phyloP scores from a whole-genome alignment of 2,888 invertebrate genomes.

The Aphidoletes aphidimyza region DNA sequence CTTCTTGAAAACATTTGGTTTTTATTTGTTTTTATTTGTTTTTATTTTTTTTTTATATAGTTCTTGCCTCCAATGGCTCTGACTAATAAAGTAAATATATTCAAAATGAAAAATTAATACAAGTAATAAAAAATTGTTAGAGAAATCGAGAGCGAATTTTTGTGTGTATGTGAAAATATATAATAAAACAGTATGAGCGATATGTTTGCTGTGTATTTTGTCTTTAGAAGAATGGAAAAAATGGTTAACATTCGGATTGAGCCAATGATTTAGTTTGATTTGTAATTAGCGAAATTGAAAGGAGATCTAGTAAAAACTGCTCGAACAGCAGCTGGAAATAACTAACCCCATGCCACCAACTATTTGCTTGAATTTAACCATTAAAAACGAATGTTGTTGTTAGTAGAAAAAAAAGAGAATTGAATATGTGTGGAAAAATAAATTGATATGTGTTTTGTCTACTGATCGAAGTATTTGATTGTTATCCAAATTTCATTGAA shows the following conservation, averaged over 20 bases:
- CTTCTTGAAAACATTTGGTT: neutral
- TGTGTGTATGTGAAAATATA: too few relatives aligned
- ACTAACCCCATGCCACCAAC: constrained; percentile 60
- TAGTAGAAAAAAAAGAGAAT: neutral
- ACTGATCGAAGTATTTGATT: too few relatives aligned
- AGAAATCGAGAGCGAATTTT: constrained; percentile 36
- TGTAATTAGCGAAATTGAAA: too few relatives aligned
- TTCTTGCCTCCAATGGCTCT: constrained; percentile 2
- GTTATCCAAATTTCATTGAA: too few relatives aligned
- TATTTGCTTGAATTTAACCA: neutral
- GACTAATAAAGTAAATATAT: neutral
- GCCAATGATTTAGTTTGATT: too few relatives aligned
- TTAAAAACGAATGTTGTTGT: neutral
- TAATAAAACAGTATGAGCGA: too few relatives aligned
- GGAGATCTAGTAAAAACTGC: constrained; percentile 6
- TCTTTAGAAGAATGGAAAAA: neutral
- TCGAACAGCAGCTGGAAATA: constrained; percentile 56
- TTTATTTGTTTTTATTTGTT: neutral
- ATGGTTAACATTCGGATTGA: too few relatives aligned
- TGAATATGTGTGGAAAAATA: neutral
- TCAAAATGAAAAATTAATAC: neutral
- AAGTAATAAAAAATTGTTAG: neutral
- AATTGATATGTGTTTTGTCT: too few relatives aligned
- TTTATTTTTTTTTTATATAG: neutral
- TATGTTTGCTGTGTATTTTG: neutral